Evolutionary conservation across 2,888 invertebrate species (phyloP).

Genomic region (Andrena trimmerana): DNA sequence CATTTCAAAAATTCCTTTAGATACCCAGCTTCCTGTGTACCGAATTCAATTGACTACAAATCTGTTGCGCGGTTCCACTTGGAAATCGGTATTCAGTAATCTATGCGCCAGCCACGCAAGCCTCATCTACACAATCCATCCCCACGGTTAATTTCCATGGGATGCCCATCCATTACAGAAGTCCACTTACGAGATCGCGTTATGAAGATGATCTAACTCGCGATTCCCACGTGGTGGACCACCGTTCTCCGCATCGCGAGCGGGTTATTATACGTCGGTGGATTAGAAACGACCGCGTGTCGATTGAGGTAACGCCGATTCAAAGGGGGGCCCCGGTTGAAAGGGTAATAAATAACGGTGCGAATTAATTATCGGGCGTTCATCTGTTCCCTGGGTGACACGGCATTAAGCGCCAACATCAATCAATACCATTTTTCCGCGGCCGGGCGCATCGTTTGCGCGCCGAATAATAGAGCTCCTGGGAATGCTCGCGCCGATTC

Average conservation of each 20-base stretch:
- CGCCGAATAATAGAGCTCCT: conserved; percentile 22
- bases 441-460: neutral
- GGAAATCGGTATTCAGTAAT: neutral
- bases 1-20: too few species aligned
- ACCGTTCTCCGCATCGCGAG: conserved; percentile 2
- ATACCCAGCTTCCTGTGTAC: too few species aligned
- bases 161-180: conserved; percentile 1
- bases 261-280: neutral
- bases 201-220: conserved; percentile 2
- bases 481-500: conserved; percentile 13
- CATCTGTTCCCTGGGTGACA: neutral
- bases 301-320: neutral
- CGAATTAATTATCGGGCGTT: conserved; percentile 36
- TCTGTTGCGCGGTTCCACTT: neutral
- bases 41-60: too few species aligned
- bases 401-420: conserved; percentile 10
- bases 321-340: neutral
- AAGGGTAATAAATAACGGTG: conserved; percentile 26
- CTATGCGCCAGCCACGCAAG: neutral
- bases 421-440: conserved; percentile 20
- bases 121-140: neutral
- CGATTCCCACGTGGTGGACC: neutral
- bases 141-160: neutral
- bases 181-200: neutral
- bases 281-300: neutral